Conservation (phyloP, 2,113 vertebrate species). For the Notarius lentiginosus region DNA sequence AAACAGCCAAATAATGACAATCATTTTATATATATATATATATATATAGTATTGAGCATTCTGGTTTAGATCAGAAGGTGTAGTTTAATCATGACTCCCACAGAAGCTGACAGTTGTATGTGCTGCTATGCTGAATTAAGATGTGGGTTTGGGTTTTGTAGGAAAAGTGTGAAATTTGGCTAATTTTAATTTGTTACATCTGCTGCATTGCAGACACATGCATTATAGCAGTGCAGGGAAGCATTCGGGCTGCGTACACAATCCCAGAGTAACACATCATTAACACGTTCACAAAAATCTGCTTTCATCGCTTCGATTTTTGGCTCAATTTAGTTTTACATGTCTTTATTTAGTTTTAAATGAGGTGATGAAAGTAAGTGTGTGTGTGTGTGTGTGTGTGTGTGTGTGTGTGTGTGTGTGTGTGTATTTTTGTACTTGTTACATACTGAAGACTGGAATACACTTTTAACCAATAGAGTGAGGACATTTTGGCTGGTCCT, state of each 20-base stretch:
- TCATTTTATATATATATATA: neutral
- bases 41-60: neutral
- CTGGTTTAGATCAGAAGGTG: neutral
- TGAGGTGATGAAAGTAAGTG: neutral
- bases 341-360: neutral
- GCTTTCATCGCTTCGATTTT: conserved; percentile 19
- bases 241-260: conserved; percentile 11
- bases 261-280: conserved; percentile 52
- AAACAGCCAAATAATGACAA: conserved; percentile 2
- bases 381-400: neutral
- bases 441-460: no score
- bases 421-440: neutral
- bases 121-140: conserved; percentile 9
- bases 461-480: no score
- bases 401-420: neutral
- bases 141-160: conserved; percentile 31
- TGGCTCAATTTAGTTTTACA: neutral
- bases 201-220: conserved; percentile 19
- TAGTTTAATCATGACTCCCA: neutral
- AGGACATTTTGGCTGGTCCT: no score
- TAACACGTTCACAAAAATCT: conserved; percentile 35
- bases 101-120: neutral
- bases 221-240: neutral
- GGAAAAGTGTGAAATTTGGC: conserved; percentile 46
- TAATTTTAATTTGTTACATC: conserved; percentile 52